Conservation (phyloP, 2,797 vertebrate genomes). For the Helostoma temminkii region DNA sequence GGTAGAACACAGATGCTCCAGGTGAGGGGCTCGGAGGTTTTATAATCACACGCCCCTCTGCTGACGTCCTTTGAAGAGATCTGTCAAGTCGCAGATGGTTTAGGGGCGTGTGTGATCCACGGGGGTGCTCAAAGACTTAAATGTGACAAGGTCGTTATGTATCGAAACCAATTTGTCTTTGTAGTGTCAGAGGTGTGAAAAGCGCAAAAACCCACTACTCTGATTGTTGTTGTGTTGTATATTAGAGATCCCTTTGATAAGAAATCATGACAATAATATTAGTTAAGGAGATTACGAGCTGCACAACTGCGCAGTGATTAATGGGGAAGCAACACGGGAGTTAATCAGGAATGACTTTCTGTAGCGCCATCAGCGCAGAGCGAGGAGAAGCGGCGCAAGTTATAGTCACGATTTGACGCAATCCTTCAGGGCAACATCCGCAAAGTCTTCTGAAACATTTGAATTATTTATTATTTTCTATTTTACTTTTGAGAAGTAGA, state of each 20-base stretch:
- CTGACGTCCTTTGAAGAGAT: conserved; percentile 65
- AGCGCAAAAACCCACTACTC: conserved; percentile 26
- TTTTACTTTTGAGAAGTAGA: background rate
- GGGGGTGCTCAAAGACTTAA: conserved; percentile 48
- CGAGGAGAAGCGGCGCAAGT: rapidly evolving
- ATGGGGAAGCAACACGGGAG: conserved; percentile 59
- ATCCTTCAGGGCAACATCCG: background rate
- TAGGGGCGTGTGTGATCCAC: conserved; percentile 72
- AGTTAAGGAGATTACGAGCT: conserved; percentile 77
- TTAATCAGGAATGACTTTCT: conserved; percentile 63
- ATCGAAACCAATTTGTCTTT: conserved; percentile 81
- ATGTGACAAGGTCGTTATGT: conserved; percentile 60
- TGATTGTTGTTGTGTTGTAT: conserved; percentile 54
- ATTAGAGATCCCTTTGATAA: conserved; percentile 74
- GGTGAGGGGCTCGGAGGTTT: conserved; percentile 21
- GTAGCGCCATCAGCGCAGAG: background rate
- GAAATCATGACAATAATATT: conserved; percentile 69
- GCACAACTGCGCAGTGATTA: conserved; percentile 75
- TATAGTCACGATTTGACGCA: background rate
- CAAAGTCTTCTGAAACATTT: background rate
- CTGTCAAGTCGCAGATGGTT: conserved; percentile 50
- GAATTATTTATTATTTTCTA: background rate
- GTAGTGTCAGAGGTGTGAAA: conserved; percentile 72
- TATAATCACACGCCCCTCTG: conserved; percentile 40
- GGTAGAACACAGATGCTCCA: conserved; percentile 43